Percentiles rank a stretch among this genome's conserved stretches.
Conservation (phyloP, 2,113 vertebrate species). For the Uria aalge region DNA sequence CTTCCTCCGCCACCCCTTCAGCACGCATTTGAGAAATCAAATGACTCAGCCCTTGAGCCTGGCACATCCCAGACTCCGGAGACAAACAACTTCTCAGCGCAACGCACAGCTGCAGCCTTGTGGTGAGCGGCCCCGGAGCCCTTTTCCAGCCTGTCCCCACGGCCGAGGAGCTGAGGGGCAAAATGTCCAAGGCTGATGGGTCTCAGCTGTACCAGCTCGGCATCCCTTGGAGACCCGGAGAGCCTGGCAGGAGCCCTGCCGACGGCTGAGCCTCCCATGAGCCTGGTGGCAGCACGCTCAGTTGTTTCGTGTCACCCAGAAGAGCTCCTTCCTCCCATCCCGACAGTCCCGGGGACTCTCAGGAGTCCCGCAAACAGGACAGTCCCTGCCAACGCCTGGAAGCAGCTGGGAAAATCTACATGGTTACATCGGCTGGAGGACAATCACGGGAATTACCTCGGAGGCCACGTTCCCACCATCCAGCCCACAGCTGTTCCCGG, state of each 20-base stretch:
- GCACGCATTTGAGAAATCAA: not conserved
- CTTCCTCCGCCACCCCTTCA: not conserved
- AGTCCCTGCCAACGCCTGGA: not conserved
- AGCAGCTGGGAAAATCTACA: slow-evolving; percentile 28
- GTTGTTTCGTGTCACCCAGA: not conserved
- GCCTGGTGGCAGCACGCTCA: not conserved
- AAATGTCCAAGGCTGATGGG: not conserved
- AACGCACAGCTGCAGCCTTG: not conserved
- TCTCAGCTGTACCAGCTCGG: not conserved
- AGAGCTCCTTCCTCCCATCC: not conserved
- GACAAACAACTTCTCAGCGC: not conserved
- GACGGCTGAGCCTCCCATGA: not conserved
- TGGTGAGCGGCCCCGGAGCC: not conserved
- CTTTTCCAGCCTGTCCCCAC: not conserved
- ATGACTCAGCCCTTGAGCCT: not conserved
- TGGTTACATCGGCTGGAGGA: not conserved
- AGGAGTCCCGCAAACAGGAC: not conserved
- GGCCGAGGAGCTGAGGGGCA: not conserved
- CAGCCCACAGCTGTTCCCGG: slow-evolving; percentile 53
- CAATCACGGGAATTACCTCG: slow-evolving; percentile 9
- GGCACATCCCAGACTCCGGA: not conserved
- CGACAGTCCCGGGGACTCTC: not conserved
- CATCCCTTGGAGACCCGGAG: fast-evolving
- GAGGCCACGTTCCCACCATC: slow-evolving; percentile 22
- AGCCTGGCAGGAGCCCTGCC: not conserved